A percentile compares a stretch with the other conserved stretches of the same genome.
Evolutionary conservation across 2,888 invertebrate genomes (phyloP).

Genomic region (Cryptosula pallasiana): DNA sequence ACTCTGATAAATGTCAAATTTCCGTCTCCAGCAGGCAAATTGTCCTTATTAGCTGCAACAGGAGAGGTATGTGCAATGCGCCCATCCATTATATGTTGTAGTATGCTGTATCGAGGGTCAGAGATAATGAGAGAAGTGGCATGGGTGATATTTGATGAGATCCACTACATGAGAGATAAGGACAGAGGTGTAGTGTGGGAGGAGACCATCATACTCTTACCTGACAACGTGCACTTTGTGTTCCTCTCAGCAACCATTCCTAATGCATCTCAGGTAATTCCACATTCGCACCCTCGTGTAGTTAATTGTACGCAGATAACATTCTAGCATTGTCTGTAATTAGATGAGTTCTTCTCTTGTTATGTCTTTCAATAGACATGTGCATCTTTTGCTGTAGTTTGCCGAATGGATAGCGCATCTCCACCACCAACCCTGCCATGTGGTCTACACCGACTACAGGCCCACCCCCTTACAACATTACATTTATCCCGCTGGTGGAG

Average conservation of each 20-base stretch:
- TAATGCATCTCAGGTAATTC: conserved; percentile 78
- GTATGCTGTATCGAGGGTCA: conserved; percentile 96
- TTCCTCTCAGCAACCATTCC: conserved; percentile 99
- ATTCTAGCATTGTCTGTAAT: too few relatives aligned
- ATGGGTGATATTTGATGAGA: conserved; percentile 99
- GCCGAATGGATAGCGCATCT: conserved; percentile 65
- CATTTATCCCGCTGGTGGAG: conserved; percentile 92
- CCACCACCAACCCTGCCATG: conserved; percentile 89
- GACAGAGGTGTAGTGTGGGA: conserved; percentile 99
- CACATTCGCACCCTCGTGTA: too few relatives aligned
- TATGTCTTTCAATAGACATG: too few relatives aligned
- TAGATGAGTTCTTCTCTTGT: too few relatives aligned
- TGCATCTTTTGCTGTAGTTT: too few relatives aligned
- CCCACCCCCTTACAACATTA: conserved; percentile 98
- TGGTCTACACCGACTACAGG: conserved; percentile 95
- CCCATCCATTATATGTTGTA: conserved; percentile 63
- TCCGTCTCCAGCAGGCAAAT: too few relatives aligned
- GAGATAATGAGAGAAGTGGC: conserved; percentile 99
- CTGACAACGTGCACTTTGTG: conserved; percentile 95
- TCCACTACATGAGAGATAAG: conserved; percentile 99
- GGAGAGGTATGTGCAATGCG: too few relatives aligned
- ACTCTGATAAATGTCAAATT: too few relatives aligned
- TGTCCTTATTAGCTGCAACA: too few relatives aligned
- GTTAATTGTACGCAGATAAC: too few relatives aligned
- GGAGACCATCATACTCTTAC: conserved; percentile 93